Base-by-base conservation (phyloP, 2,797 vertebrate species). In the Esox lucius region DNA sequence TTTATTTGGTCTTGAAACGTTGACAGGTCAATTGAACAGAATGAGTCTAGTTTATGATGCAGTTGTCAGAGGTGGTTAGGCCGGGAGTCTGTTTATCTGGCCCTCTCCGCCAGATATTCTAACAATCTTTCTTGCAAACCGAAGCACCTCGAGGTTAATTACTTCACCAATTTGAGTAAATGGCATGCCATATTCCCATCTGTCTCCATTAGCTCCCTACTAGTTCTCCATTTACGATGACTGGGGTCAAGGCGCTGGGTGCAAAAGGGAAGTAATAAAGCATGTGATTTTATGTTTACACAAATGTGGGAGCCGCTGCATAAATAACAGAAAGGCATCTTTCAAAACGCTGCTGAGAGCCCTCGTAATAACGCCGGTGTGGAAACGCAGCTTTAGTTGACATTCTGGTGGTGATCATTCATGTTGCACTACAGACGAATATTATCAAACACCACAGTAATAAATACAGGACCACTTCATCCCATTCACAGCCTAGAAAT, bases 151-250 rank as follows among this genome's bases (percentile, higher is more conserved):
- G 93, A 95, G 95, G 95, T 96, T 96, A 96, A 96, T 96, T 96
- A 95, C 94, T 95, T 95, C 93, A 95, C 94, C 95, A 95, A 95
- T 95, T 95, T 95, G 93, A 95, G 95, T 95, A 96, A 96, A 95
- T 95, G 95, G 94, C 94, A 94, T 95, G 95, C 94, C 95, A 95
- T 95, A 95, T 95, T 95, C 94, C 94, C 95, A 95, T 96, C 95
- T 95, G 95, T 95, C 95, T 95, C 95, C 94, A 96, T 96, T 95
- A 95, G 94, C 92, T 95, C 92, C 94, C 92, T 94, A 95, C 94
- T 95, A 95, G 95, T 95, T 95, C 94, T 95, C 95, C 95, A 96
- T 95, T 95, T 95, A 95, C 94, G 93, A 94, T 93, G 94, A 94
- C 93, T 94, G 85, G 83, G 95, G 94, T 96, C 95, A 95, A 94